Evolutionary conservation across 2,797 vertebrate genomes (phyloP).

Genomic region (Lithobates sylvaticus): DNA sequence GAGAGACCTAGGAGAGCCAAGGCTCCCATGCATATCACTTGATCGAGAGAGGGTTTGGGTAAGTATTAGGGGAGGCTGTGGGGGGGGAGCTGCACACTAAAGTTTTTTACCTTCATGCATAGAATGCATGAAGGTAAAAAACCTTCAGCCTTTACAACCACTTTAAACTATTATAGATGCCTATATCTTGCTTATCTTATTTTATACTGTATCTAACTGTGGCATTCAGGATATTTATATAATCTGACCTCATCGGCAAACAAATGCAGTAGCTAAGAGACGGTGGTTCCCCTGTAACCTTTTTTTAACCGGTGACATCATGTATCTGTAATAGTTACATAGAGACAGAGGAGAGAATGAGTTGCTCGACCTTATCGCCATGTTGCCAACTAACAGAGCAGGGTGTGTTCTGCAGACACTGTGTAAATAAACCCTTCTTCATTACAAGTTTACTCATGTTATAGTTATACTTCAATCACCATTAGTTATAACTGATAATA

Average conservation of each 20-base stretch:
- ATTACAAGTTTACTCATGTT: neutral
- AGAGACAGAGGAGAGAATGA: neutral
- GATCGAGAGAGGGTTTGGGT: too few species aligned
- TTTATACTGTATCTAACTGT: neutral
- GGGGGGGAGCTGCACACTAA: too few species aligned
- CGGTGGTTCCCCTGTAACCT: conserved; percentile 8
- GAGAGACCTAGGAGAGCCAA: too few species aligned
- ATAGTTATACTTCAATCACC: neutral
- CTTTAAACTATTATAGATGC: too few species aligned
- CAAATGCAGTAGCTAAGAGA: conserved; percentile 7
- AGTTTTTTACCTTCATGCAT: too few species aligned
- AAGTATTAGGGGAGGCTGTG: too few species aligned
- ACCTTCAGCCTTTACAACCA: too few species aligned
- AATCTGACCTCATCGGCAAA: conserved; percentile 19
- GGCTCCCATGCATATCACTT: too few species aligned
- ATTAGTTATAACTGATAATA: neutral
- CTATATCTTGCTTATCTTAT: neutral
- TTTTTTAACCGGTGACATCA: conserved; percentile 26
- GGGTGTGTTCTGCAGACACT: conserved; percentile 4
- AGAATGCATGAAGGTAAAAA: too few species aligned
- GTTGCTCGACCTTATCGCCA: conserved; percentile 16
- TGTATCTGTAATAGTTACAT: conserved; percentile 12
- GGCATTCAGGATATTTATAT: neutral
- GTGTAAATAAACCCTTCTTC: conserved; percentile 8
- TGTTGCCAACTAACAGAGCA: conserved; percentile 9